These are phyloP conservation scores for Laticauda laticaudata DNA, from an alignment of 2,113 vertebrate species.

Conservation along the genomic window DNA sequence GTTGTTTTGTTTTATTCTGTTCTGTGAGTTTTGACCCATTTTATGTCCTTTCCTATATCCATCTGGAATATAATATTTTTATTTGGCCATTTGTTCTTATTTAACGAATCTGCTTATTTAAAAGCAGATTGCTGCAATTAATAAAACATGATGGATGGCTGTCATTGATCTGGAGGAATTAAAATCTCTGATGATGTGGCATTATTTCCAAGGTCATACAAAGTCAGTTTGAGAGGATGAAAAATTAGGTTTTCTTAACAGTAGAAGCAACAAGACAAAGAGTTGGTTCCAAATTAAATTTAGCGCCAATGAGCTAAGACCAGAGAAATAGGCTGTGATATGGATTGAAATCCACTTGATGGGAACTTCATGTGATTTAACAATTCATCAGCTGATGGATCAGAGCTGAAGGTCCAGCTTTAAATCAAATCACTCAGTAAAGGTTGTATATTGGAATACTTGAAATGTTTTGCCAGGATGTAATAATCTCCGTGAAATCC, in stretches of 20 bases:
- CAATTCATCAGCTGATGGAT: not conserved
- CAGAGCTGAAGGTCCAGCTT: not conserved
- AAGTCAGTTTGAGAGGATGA: not conserved
- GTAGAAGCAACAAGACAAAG: conserved; percentile 33
- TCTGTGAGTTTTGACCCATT: no score
- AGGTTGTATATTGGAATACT: not conserved
- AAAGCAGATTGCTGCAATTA: not conserved
- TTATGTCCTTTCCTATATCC: not conserved
- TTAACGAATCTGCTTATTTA: not conserved
- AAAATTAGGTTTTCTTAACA: not conserved
- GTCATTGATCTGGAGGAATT: not conserved
- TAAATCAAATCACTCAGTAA: not conserved
- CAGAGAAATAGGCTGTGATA: not conserved
- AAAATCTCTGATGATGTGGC: not conserved
- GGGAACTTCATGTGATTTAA: not conserved
- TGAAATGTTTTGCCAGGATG: not conserved
- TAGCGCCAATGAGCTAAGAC: not conserved
- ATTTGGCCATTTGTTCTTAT: conserved; percentile 11
- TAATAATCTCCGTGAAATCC: not conserved
- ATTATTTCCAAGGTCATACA: not conserved
- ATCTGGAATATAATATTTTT: not conserved
- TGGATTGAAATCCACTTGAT: not conserved
- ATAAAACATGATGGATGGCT: not conserved
- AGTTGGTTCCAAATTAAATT: not conserved
- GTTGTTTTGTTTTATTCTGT: no score